These are phyloP conservation scores for Tetramorium bicarinatum DNA, from an alignment of 2,888 invertebrate species.

Conservation along the genomic window DNA sequence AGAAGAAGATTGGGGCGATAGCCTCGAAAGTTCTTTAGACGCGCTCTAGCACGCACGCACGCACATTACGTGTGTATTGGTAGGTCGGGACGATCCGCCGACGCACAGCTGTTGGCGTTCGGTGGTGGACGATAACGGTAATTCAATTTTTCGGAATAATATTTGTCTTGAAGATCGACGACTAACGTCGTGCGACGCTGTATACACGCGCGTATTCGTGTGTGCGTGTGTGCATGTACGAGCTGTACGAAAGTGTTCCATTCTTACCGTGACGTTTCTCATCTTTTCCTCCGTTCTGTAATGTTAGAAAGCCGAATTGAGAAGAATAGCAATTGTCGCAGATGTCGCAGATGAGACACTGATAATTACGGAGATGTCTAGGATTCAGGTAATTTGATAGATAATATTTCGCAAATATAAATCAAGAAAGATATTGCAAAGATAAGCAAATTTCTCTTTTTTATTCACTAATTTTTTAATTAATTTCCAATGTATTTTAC, in stretches of 20 bases:
- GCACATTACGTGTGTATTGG: constrained; percentile 31
- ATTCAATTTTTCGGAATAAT: constrained; percentile 86
- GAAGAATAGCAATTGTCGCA: not conserved
- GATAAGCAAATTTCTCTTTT: not conserved
- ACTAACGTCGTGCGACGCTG: constrained; percentile 62
- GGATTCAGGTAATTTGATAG: not conserved
- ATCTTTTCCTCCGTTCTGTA: not conserved
- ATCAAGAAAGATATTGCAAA: not conserved
- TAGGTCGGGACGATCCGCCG: constrained; percentile 40
- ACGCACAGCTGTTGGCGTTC: constrained; percentile 69
- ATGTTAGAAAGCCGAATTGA: not conserved
- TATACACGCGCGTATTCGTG: not conserved
- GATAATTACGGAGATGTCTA: not conserved
- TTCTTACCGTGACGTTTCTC: constrained; percentile 18
- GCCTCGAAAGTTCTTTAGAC: constrained; percentile 54
- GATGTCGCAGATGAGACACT: not conserved
- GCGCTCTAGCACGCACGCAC: constrained; percentile 7
- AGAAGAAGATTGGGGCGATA: constrained; percentile 56
- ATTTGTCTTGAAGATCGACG: constrained; percentile 85
- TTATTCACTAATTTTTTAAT: not conserved
- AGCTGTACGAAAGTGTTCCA: constrained; percentile 54
- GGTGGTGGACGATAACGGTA: constrained; percentile 83
- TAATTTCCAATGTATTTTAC: not conserved
- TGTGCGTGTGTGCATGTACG: not conserved
- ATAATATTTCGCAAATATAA: not conserved